Conservation (phyloP, 23 tunicate genomes). For the Clavelina lepadiformis region DNA sequence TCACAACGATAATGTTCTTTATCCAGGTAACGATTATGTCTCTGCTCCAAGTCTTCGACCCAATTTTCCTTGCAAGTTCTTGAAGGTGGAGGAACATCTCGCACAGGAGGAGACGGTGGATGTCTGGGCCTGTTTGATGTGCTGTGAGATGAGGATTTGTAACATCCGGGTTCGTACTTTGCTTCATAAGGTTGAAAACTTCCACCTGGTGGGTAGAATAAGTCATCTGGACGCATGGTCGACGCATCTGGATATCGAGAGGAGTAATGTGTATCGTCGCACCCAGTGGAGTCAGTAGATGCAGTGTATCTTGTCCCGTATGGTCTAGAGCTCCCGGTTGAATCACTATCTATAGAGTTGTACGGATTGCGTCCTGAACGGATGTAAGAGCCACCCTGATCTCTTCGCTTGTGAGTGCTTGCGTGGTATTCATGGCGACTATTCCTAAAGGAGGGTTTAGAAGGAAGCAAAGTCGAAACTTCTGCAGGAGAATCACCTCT, state of each 20-base stretch:
- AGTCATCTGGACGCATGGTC: conserved; percentile 43
- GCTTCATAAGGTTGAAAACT: conserved; percentile 68
- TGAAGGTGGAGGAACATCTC: conserved; percentile 28
- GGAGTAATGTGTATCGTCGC: conserved; percentile 20
- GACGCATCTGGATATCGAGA: conserved; percentile 41
- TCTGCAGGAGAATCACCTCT: conserved; percentile 11
- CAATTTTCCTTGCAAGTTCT: too few species aligned
- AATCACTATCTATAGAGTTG: conserved; percentile 37
- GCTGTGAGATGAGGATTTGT: conserved; percentile 46
- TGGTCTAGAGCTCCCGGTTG: conserved; percentile 37
- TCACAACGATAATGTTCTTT: not conserved
- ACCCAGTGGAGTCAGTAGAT: conserved; percentile 24
- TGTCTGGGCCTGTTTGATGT: conserved; percentile 31
- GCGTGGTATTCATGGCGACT: conserved; percentile 25
- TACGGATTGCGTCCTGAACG: conserved; percentile 11
- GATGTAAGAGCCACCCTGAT: not conserved
- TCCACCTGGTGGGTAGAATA: conserved; percentile 62
- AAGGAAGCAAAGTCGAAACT: conserved; percentile 21
- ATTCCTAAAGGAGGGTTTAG: conserved; percentile 34
- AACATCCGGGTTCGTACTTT: conserved; percentile 73
- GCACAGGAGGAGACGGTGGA: conserved; percentile 58
- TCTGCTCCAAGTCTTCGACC: not conserved
- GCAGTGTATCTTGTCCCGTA: conserved; percentile 3
- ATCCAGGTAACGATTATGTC: not conserved
- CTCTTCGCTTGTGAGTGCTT: too few species aligned